Evolutionary conservation across 2,888 invertebrate genomes (phyloP), one percentile per base, ranked within the genome.

Genomic region (Anoncus sp.): DNA sequence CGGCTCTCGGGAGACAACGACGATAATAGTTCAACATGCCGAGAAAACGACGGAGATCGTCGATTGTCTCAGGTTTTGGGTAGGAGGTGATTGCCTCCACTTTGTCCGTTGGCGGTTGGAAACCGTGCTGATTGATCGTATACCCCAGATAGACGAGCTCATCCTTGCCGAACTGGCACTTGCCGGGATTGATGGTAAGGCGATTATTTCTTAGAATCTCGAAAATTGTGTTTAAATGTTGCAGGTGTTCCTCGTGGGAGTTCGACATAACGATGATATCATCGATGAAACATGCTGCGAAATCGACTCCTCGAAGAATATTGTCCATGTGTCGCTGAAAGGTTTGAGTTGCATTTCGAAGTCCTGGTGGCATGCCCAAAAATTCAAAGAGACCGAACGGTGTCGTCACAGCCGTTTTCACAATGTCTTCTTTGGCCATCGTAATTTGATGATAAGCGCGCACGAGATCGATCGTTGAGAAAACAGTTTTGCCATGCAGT

Each of bases 1-100:
- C 89, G 1, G 90, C 87, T 3, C 87, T 66, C 3, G 88, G 88
- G 0, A 91, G 78, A 75, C 86, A 91, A 4, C 87, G 67, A 4
- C 91, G 71, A 59, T 90, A 90, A 81, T 88, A 90, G 78, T 90
- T 91, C 0, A 90, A 6, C 85, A 89, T 88, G 0, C 90, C 90
- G 1, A 91, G 70, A 77, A 90, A 90, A 22, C 83, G 79, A 5
- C 86, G 77, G 0, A 92, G 79, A 24, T 87, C 81, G 18, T 82
- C 84, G 0, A 85, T 84, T 1, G 85, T 88, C 20, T 70, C 59
- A 1, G 90, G 90, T 60, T 75, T 75, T 7, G 83, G 75, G 40
- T 82, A 87, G 1, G 82, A 47, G 22, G 7, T 6, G 1, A 90
- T 87, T 5, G 81, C 85, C 53, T 86, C 62, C 1, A 90, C 88